Base-by-base conservation (phyloP, 2,888 invertebrate genomes). In the Panzeria rudis region DNA sequence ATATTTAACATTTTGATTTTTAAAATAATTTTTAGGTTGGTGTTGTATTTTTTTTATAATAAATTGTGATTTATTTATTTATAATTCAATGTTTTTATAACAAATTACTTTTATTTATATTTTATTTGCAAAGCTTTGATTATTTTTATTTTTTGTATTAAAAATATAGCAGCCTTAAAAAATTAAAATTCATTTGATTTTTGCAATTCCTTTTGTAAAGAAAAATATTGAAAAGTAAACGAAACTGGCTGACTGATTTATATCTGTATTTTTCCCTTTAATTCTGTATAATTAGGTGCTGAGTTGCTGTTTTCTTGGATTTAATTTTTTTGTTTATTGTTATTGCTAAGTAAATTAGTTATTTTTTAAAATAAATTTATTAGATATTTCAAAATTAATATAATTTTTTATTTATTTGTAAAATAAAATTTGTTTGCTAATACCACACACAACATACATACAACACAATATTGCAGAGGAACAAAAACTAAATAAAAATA, bases 301-400 rank as follows among this genome's bases (percentile, higher is more conserved):
- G 75, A 75, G 71, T 76, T 78, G 77, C 23, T 52, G 29, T 52
- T 75, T 44, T 85, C 41, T 71, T 80, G 77, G 59, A 78, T 52
- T 66, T 59, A 38, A 56, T 66, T 59, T 35, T 64, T 78, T 61
- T 66, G 23, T 52, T 78, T n/a, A 11, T 61, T 56, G 86, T 87
- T 85, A 83, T 73, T 87, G 86, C 84, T 77, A 61, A 72, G 44
- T 73, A 86, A 81, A 83, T 69, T 72, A 66, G 47, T 62, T 56
- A 61, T 66, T 32, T 61, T 50, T 59, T 25, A 17, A 59, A 32
- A 47, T 44, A 29, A 4, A 47, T 77, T 68, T 62, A 66, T 35
- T n/a, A 47, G 52, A 73, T 35, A 56, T 47, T 62, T 79, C 73
- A 54, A 38, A 69, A 50, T 56, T 71, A 38, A 50, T 71, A 15